Percentiles rank a stretch among this genome's conserved stretches.
phyloP scores from a whole-genome alignment of 2,113 vertebrate genomes.

The Cololabis saira region DNA sequence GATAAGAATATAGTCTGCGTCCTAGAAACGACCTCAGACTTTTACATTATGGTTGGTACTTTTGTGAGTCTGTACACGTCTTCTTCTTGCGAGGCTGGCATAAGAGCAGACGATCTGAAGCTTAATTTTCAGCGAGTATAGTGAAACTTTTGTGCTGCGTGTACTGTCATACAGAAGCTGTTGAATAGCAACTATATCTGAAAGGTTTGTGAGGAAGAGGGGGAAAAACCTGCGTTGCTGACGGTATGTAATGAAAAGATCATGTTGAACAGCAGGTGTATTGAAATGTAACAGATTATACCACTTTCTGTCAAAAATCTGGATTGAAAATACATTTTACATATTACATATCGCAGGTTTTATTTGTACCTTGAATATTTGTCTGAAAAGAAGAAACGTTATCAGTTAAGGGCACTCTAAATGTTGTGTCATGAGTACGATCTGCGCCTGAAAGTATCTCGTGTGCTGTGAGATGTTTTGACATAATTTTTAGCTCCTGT shows the following conservation, averaged over 20 bases:
- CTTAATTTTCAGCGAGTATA: too few species aligned
- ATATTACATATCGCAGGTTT: too few species aligned
- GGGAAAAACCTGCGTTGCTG: not conserved
- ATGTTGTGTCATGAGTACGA: not conserved
- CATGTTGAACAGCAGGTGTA: too few species aligned
- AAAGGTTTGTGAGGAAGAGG: not conserved
- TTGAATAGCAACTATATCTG: not conserved
- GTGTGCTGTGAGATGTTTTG: conserved; percentile 13
- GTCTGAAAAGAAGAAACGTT: not conserved
- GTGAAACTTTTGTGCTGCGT: not conserved
- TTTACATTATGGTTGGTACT: too few species aligned
- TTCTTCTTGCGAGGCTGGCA: too few species aligned
- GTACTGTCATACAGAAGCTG: not conserved
- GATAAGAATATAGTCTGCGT: too few species aligned
- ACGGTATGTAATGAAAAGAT: too few species aligned
- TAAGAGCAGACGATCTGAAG: too few species aligned
- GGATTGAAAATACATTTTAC: not conserved
- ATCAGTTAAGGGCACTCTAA: conserved; percentile 3
- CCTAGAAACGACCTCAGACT: too few species aligned
- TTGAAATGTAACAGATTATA: not conserved
- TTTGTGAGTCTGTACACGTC: too few species aligned
- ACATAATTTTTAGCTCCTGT: conserved; percentile 25
- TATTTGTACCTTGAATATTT: conserved; percentile 7
- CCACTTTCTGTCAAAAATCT: not conserved
- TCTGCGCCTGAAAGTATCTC: conserved; percentile 17